phyloP scores from a whole-genome alignment of 2,113 vertebrate species.

The Siphamia tubifer region DNA sequence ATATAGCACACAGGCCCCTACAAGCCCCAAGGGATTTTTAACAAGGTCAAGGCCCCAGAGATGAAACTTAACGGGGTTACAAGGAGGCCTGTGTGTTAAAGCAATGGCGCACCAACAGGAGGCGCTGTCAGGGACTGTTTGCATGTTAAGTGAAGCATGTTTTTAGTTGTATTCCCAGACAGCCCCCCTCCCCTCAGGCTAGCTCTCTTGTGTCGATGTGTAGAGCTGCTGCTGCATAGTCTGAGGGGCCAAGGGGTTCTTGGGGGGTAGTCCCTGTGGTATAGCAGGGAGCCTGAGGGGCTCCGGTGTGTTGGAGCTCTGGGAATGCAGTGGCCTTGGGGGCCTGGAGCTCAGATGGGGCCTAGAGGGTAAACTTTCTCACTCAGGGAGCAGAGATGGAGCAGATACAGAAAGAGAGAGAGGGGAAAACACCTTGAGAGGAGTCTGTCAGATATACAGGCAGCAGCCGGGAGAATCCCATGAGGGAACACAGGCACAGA shows the following conservation, averaged over 20 bases:
- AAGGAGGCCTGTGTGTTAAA: slow-evolving; percentile 43
- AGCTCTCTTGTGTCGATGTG: slow-evolving; percentile 59
- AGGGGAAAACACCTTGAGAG: slow-evolving; percentile 76
- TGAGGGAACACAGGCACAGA: slow-evolving; percentile 43
- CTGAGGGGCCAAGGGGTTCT: slow-evolving; percentile 73
- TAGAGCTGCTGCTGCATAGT: slow-evolving; percentile 68
- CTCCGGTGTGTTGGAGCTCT: slow-evolving; percentile 66
- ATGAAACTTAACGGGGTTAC: slow-evolving; percentile 52
- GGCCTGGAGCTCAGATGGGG: slow-evolving; percentile 80
- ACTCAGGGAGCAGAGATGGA: slow-evolving; percentile 68
- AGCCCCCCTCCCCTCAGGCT: slow-evolving; percentile 58
- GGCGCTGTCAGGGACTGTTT: slow-evolving; percentile 62
- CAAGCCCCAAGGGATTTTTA: slow-evolving; percentile 60
- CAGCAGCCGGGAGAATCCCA: slow-evolving; percentile 65
- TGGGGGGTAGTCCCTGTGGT: slow-evolving; percentile 74
- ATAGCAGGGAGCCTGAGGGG: slow-evolving; percentile 67
- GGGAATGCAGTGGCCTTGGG: slow-evolving; percentile 74
- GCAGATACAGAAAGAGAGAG: slow-evolving; percentile 56
- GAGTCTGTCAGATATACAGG: slow-evolving; percentile 63
- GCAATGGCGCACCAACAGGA: slow-evolving; percentile 62
- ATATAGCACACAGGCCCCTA: slow-evolving; percentile 54
- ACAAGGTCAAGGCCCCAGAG: slow-evolving; percentile 72
- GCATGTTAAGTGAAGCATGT: slow-evolving; percentile 63
- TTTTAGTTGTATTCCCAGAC: slow-evolving; percentile 73
- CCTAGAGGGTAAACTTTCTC: slow-evolving; percentile 70